Base-by-base conservation (phyloP, 2,797 vertebrate genomes). In the Jordanella pulchra region DNA sequence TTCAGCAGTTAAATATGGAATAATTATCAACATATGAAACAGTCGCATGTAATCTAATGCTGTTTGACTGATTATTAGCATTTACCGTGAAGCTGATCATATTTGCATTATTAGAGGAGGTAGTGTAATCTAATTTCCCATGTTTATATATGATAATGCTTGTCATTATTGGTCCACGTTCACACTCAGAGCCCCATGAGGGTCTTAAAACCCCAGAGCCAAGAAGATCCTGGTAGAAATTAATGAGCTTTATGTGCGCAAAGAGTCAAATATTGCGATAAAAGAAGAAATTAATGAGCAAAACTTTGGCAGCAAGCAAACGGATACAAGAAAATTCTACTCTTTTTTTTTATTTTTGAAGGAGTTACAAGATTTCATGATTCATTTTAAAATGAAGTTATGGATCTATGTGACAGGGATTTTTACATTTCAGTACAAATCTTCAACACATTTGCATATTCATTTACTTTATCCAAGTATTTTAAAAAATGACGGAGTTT, bases 101-200 rank as follows among this genome's bases (percentile, higher is more conserved):
- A 72, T 68, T 63, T 56, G 32, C 27, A n/a, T 55, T 56, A 65
- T 71, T 48, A 67, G 11, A 69, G 25, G 39, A 71, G 72, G 54
- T 14, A 18, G 44, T 51, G 50, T 66, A 47, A 77, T 73, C 35
- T 72, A 58, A 82, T 75, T 79, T 69, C 71, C 53, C 51, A 18
- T 65, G 25, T 72, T 21, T 44, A 47, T 30, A 47, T 45, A 65
- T 55, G 55, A 67, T 30, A 51, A 23, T 60, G 58, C 75, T 73
- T 44, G 18, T 69, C 35, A 10, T 80, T 32, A 53, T 39, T 1
- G n/a, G 27, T 4, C 10, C 3, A 48, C 15, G 61, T 75, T 71
- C 44, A 30, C 54, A 50, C 48, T 78, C 27, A 2, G 56, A 68
- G 63, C 50, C 77, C 61, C 56, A 1, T 1, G 72, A 65, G 4